Evolutionary conservation across 2,113 vertebrate species (phyloP).

Genomic region (Puffinus mauretanicus): DNA sequence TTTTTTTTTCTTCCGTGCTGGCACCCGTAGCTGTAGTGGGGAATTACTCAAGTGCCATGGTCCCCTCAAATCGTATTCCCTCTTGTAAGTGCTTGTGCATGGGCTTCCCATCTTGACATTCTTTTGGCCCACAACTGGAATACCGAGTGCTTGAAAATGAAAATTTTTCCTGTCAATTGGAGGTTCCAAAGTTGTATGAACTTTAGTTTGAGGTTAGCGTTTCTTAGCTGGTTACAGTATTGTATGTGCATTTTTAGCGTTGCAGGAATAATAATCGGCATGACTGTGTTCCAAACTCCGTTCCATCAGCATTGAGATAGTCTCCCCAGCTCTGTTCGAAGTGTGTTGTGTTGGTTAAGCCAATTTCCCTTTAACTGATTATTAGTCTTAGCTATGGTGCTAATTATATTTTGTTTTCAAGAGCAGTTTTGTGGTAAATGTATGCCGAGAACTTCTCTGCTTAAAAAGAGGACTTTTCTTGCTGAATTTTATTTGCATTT

Average conservation of each 20-base stretch:
- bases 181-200: background rate
- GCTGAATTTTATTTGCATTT: slow-evolving; percentile 4
- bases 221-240: background rate
- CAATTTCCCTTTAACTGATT: slow-evolving; percentile 32
- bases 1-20: background rate
- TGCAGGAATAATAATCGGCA: background rate
- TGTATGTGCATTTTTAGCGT: background rate
- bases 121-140: slow-evolving; percentile 49
- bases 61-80: slow-evolving; percentile 16
- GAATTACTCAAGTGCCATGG: background rate
- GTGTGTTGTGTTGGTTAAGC: background rate
- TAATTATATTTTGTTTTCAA: background rate
- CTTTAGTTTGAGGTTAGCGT: background rate
- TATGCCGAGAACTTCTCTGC: background rate
- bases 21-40: background rate
- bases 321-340: background rate
- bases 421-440: background rate
- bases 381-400: background rate
- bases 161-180: slow-evolving; percentile 50
- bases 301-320: background rate
- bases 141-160: slow-evolving; percentile 26
- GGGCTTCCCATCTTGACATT: slow-evolving; percentile 26
- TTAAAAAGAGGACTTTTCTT: background rate
- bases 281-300: background rate
- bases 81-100: slow-evolving; percentile 20